These are phyloP conservation scores for Carduelis carduelis DNA, from an alignment of 2,797 vertebrate genomes.

Conservation along the genomic window DNA sequence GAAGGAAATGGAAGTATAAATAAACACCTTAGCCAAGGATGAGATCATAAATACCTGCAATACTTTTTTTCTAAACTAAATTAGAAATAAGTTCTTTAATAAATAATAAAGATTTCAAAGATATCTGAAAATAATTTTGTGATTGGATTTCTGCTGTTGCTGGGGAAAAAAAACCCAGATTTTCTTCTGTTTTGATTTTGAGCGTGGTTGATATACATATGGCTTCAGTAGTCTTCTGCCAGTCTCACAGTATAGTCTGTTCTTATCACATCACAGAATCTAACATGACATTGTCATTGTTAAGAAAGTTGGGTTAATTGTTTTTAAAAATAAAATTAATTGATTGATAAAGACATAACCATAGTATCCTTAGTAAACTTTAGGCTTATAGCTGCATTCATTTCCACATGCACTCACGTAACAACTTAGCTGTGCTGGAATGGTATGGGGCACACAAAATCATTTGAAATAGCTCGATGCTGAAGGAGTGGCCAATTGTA, in stretches of 20 bases:
- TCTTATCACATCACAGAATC: neutral
- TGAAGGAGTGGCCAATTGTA: neutral
- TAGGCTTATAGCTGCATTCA: neutral
- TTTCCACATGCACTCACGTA: neutral
- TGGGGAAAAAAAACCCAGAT: accelerated
- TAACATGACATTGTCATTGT: neutral
- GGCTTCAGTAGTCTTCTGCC: neutral
- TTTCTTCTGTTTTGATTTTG: neutral
- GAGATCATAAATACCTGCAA: neutral
- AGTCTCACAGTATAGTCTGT: neutral
- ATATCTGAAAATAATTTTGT: neutral
- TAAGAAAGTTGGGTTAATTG: neutral
- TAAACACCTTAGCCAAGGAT: neutral
- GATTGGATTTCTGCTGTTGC: accelerated
- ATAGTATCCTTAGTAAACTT: neutral
- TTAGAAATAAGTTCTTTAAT: neutral
- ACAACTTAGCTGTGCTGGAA: neutral
- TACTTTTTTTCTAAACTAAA: neutral
- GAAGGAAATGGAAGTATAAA: neutral
- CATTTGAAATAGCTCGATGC: neutral
- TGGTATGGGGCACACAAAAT: neutral
- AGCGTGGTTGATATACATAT: accelerated
- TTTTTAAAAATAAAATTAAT: neutral
- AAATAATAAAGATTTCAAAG: neutral
- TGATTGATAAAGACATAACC: neutral